phyloP scores from a whole-genome alignment of 2,797 vertebrate genomes.

The Eremophila alpestris region DNA sequence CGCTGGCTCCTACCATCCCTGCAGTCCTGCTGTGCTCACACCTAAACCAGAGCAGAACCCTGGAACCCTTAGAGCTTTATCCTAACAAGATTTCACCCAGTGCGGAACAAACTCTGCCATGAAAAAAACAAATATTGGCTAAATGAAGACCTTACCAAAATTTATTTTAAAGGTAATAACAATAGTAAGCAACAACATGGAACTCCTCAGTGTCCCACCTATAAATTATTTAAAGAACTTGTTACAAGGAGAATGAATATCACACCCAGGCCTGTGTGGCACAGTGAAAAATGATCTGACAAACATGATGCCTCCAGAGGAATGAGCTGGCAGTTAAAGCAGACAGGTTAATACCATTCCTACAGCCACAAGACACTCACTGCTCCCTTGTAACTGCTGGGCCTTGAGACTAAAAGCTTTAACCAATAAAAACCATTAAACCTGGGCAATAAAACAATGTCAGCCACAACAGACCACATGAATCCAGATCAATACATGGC shows the following conservation, averaged over 20 bases:
- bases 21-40: neutral
- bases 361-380: constrained; percentile 34
- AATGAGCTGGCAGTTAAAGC: constrained; percentile 51
- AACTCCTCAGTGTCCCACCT: neutral
- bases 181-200: neutral
- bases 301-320: constrained; percentile 69
- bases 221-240: constrained; percentile 42
- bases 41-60: neutral
- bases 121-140: neutral
- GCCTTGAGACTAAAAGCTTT: constrained; percentile 55
- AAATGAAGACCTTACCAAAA: neutral
- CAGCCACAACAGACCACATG: neutral
- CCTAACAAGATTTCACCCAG: neutral
- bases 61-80: neutral
- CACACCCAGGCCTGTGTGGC: constrained; percentile 10
- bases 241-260: constrained; percentile 22
- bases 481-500: neutral
- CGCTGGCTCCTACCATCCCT: neutral
- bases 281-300: constrained; percentile 74
- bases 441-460: constrained; percentile 50
- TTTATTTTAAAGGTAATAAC: neutral
- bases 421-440: constrained; percentile 63
- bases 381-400: constrained; percentile 1
- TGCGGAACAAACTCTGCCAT: neutral
- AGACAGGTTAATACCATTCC: constrained; percentile 65